A percentile compares a stretch with the other conserved stretches of the same genome.
Conservation (phyloP, 2,113 vertebrate species). For the Ammospiza caudacuta region DNA sequence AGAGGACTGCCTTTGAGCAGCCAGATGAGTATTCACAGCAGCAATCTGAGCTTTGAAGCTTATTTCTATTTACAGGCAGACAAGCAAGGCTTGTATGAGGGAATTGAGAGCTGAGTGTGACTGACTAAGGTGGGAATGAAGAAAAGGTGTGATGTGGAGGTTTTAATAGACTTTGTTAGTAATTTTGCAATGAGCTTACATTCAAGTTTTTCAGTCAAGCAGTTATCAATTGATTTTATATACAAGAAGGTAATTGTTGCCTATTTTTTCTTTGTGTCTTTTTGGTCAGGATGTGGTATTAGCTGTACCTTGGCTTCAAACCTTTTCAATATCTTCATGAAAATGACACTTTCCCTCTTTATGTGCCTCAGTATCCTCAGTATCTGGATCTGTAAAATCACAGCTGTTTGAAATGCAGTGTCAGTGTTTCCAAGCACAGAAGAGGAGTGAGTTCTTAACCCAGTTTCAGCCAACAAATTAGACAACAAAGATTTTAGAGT, state of each 20-base stretch:
- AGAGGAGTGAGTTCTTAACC: neutral
- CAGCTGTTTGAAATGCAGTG: neutral
- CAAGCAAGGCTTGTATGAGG: neutral
- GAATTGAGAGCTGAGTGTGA: neutral
- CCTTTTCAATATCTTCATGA: neutral
- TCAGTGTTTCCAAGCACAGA: neutral
- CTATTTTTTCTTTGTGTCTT: neutral
- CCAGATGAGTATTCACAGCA: neutral
- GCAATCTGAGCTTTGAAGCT: slow-evolving; percentile 37
- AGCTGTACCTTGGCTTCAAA: neutral
- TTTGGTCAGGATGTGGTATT: neutral
- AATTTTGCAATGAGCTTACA: neutral
- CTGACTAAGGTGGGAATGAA: neutral
- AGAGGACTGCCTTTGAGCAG: neutral
- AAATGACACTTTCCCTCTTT: neutral
- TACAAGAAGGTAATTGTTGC: neutral
- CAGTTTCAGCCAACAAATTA: neutral
- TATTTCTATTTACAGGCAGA: slow-evolving; percentile 22
- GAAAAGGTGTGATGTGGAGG: neutral
- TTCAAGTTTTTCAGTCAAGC: neutral
- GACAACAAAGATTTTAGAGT: neutral
- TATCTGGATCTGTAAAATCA: neutral
- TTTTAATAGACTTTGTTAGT: neutral
- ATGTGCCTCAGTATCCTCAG: neutral
- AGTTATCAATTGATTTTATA: neutral